phyloP scores from a whole-genome alignment of 35 echinoderm and acorn worm species.

The Anneissia japonica region DNA sequence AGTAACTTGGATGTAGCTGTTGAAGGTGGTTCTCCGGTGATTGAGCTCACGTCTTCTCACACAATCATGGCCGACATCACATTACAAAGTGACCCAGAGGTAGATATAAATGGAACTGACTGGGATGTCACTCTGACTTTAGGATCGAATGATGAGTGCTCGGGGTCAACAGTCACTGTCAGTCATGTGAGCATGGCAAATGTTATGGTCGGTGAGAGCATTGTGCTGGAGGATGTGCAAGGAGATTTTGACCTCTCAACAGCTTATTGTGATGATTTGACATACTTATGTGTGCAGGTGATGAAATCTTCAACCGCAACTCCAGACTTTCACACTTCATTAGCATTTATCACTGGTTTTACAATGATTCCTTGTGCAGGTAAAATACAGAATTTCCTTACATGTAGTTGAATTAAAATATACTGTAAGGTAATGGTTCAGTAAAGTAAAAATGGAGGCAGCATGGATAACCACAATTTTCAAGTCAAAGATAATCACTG shows the following conservation, averaged over 20 bases:
- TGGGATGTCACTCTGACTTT: background rate
- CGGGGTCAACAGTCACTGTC: background rate
- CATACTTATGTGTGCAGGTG: background rate
- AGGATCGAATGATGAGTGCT: background rate
- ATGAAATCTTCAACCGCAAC: background rate
- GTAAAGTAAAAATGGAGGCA: too few species aligned
- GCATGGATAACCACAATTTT: too few species aligned
- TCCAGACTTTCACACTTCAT: background rate
- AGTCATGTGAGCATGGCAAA: background rate
- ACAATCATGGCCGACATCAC: background rate
- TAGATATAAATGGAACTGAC: background rate
- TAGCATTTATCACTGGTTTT: background rate
- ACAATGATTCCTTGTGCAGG: background rate
- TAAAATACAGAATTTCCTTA: background rate
- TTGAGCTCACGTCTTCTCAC: background rate
- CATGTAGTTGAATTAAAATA: too few species aligned
- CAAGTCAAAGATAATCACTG: too few species aligned
- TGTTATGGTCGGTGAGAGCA: background rate
- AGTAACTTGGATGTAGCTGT: background rate
- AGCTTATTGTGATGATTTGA: background rate
- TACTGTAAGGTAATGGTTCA: too few species aligned
- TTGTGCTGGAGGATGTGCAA: background rate
- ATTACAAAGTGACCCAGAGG: background rate
- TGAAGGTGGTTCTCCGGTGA: background rate
- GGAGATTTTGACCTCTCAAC: background rate